These are phyloP conservation scores for Lytechinus variegatus DNA, from an alignment of 35 echinoderm and acorn worm species.

Conservation along the genomic window DNA sequence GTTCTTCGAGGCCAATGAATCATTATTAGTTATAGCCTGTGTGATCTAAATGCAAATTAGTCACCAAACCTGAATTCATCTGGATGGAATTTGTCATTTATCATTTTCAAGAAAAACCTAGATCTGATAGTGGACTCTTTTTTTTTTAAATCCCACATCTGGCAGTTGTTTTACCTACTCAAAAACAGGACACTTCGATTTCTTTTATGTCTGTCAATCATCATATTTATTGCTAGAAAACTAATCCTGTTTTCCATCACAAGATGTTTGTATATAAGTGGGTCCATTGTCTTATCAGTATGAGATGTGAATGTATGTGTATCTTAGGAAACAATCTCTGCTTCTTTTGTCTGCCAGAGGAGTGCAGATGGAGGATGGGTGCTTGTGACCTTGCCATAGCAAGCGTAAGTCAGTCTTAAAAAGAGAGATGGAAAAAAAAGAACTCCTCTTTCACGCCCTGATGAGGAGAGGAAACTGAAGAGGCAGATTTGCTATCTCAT, in stretches of 20 bases:
- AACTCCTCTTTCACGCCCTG: constrained; percentile 15
- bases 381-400: constrained; percentile 1
- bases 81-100: no score
- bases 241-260: neutral
- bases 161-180: neutral
- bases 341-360: constrained; percentile 13
- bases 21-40: no score
- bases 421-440: neutral
- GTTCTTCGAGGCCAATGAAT: no score
- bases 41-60: no score
- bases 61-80: no score
- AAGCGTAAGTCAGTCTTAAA: neutral
- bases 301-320: neutral
- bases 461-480: constrained; percentile 27
- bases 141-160: neutral
- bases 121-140: neutral
- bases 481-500: constrained; percentile 44
- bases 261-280: constrained; percentile 6
- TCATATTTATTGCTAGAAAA: neutral
- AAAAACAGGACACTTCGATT: neutral
- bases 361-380: neutral
- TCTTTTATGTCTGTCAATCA: neutral
- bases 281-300: neutral
- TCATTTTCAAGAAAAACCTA: neutral
- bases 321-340: neutral